These are phyloP conservation scores for Nomada ferruginata DNA, from an alignment of 2,888 invertebrate genomes.

Conservation along the genomic window DNA sequence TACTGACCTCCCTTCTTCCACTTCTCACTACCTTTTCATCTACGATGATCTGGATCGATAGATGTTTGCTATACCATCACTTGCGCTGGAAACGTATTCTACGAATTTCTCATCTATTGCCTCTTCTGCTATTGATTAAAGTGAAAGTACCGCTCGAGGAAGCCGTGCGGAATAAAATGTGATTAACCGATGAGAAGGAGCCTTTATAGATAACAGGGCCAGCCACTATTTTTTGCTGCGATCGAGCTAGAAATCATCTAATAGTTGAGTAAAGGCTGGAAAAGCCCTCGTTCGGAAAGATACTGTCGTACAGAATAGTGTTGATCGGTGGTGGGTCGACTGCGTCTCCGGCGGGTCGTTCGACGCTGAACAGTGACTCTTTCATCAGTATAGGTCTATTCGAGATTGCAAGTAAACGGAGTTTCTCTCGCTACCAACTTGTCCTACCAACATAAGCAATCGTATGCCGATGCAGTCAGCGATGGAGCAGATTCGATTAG, in stretches of 20 bases:
- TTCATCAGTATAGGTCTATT: slow-evolving; percentile 31
- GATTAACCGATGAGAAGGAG: too few relatives aligned
- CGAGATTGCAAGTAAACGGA: slow-evolving; percentile 63
- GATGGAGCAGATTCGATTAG: not conserved
- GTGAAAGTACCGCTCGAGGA: too few relatives aligned
- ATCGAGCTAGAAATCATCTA: too few relatives aligned
- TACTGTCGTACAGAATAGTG: slow-evolving; percentile 53
- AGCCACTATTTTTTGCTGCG: not conserved
- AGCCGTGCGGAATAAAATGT: too few relatives aligned
- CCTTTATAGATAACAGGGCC: not conserved
- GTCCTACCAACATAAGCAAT: slow-evolving; percentile 42
- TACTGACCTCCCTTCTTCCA: slow-evolving; percentile 22
- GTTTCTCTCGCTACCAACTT: slow-evolving; percentile 48
- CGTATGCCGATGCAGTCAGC: slow-evolving; percentile 35
- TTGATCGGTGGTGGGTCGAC: slow-evolving; percentile 16
- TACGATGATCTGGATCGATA: not conserved
- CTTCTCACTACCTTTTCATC: not conserved
- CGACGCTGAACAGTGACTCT: slow-evolving; percentile 62
- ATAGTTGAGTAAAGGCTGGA: too few relatives aligned
- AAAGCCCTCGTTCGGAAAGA: not conserved
- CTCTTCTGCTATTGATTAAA: not conserved
- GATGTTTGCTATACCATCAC: not conserved
- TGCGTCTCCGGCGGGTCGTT: slow-evolving; percentile 53
- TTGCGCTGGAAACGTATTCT: too few relatives aligned
- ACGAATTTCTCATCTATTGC: slow-evolving; percentile 13